These are phyloP conservation scores for Salmo trutta DNA, from an alignment of 2,797 vertebrate species.

Conservation along the genomic window DNA sequence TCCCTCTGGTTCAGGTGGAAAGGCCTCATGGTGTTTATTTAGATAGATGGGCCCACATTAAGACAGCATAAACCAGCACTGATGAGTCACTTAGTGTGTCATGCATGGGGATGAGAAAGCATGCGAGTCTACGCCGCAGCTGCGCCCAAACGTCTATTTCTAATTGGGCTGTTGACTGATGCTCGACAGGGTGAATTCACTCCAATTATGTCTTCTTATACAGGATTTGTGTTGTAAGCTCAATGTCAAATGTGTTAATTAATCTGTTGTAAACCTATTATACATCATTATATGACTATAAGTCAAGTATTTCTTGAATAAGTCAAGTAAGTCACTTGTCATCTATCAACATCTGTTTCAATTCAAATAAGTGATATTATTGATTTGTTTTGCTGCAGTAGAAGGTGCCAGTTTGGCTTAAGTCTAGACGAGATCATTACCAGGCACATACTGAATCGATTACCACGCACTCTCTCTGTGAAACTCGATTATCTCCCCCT, in stretches of 20 bases:
- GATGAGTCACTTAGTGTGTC: conserved; percentile 36
- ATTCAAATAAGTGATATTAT: background rate
- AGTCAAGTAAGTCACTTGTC: too few species aligned
- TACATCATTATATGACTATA: background rate
- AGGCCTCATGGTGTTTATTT: conserved; percentile 31
- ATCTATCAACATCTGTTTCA: background rate
- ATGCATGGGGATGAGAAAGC: background rate
- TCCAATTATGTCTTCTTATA: conserved; percentile 39
- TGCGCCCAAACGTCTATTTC: conserved; percentile 22
- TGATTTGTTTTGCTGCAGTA: background rate
- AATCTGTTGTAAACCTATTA: background rate
- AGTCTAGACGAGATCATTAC: background rate
- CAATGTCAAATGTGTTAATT: conserved; percentile 27
- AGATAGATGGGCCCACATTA: conserved; percentile 36
- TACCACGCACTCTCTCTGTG: background rate
- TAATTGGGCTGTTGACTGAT: conserved; percentile 35
- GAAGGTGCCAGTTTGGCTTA: background rate
- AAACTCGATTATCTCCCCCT: background rate
- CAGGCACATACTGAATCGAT: background rate
- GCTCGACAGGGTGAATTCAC: conserved; percentile 31
- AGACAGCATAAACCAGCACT: conserved; percentile 35
- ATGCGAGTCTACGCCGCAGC: conserved; percentile 31
- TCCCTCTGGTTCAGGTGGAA: conserved; percentile 38
- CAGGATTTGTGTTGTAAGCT: background rate
- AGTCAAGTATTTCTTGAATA: too few species aligned